These are phyloP conservation scores for Hormiphora californensis DNA, from an alignment of 37 sponge, comb jelly and placozoan genomes.

Conservation along the genomic window DNA sequence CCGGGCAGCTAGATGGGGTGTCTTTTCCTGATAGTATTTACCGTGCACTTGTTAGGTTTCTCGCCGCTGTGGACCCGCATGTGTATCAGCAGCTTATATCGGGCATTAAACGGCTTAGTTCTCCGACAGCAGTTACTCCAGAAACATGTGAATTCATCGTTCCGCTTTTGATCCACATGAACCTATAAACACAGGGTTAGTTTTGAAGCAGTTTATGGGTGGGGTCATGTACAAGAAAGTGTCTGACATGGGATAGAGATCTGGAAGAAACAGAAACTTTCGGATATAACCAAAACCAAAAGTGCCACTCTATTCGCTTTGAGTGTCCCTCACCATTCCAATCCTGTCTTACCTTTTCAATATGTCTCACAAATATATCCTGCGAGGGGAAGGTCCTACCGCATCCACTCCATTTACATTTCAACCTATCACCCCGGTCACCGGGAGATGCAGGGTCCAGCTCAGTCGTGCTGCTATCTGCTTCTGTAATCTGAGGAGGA, in stretches of 20 bases:
- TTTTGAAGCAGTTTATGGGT: no score
- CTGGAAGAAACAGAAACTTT: no score
- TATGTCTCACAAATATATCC: slow-evolving; percentile 77
- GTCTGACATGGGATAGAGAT: no score
- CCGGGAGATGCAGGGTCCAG: no score
- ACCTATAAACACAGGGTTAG: no score
- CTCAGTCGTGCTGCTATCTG: slow-evolving; percentile 30
- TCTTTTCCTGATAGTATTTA: slow-evolving; percentile 63
- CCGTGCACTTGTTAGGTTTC: slow-evolving; percentile 92
- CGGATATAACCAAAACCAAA: no score
- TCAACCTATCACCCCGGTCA: background rate
- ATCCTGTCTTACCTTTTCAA: slow-evolving; percentile 58
- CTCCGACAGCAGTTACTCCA: slow-evolving; percentile 72
- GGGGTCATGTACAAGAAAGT: no score
- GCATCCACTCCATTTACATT: slow-evolving; percentile 74
- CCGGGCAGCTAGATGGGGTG: no score
- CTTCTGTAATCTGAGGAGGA: slow-evolving; percentile 51
- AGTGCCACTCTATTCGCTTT: no score
- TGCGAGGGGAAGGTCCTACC: slow-evolving; percentile 58
- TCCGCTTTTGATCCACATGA: slow-evolving; percentile 73
- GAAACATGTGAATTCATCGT: slow-evolving; percentile 67
- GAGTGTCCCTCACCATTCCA: background rate
- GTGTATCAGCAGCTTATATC: slow-evolving; percentile 90
- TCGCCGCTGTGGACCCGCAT: slow-evolving; percentile 93
- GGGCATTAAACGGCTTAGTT: slow-evolving; percentile 83